Base-by-base conservation (phyloP, 2,888 invertebrate species). In the Drosophila putrida region DNA sequence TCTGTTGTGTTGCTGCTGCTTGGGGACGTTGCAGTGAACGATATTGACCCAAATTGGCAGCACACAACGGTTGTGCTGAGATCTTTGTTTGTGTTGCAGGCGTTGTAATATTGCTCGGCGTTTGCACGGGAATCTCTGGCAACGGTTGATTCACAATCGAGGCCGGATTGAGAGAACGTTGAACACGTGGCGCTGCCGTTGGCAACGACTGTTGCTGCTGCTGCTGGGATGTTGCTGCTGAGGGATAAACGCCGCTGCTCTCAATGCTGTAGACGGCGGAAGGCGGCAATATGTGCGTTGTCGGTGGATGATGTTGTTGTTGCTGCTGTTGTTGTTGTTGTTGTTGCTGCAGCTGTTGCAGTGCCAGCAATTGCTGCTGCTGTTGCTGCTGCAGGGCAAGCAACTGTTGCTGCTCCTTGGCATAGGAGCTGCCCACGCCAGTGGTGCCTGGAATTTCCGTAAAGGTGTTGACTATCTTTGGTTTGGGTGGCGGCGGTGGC, bases 1-100 rank as follows among this genome's bases (percentile, higher is more conserved):
- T 91, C 47, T 90, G 87, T 15, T 90, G 76, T 20, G 70, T 53
- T 13, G 82, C 65, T 13, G 82, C 49, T 38, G 88, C 74, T 35
- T 91, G 89, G 0, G 94, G 94, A 0, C 94, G 92, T 81, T 94
- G 94, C 49, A 94, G 90, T 27, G 94, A 94, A 46, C 95, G 93
- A 89, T 95, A 95, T 78, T 95, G 94, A 36, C 92, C 92, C 6
- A 94, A 89, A 55, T 94, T 93, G 44, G 93, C 91, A 4, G 92
- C 93, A 61, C 92, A 92, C 28, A 93, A 76, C 20, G 92, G 92
- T 74, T 93, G 92, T 53, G 92, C 89, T n/a, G 91, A 90, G 67
- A 92, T 92, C 79, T 92, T 92, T 2, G 92, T 81, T 25, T 79
- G 82, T 27, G 65, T 11, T 13, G 63, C 53, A 9, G 85, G 82